phyloP scores from a whole-genome alignment of 2,888 invertebrate genomes.

The Electrophaes corylata region DNA sequence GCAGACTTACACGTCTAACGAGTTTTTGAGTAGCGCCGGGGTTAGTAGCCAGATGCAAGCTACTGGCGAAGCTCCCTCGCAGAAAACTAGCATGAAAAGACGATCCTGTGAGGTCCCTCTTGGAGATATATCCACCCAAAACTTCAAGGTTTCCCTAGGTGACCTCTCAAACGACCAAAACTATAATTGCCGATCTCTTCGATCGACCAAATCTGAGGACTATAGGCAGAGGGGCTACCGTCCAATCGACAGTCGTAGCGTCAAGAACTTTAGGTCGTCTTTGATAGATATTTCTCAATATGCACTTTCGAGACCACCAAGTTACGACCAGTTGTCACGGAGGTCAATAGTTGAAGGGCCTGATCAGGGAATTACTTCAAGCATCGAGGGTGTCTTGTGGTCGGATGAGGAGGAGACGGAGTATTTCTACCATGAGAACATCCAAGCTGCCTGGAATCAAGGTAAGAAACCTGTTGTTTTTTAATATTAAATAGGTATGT shows the following conservation, averaged over 20 bases:
- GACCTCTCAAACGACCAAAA: conserved; percentile 69
- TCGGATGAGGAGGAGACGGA: conserved; percentile 82
- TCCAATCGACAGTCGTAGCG: conserved; percentile 75
- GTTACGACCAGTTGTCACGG: conserved; percentile 76
- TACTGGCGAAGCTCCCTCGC: conserved; percentile 75
- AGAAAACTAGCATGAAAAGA: conserved; percentile 78
- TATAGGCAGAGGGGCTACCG: conserved; percentile 64
- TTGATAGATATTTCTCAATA: conserved; percentile 68
- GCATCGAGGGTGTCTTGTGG: conserved; percentile 81
- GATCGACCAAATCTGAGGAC: conserved; percentile 72
- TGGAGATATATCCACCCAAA: conserved; percentile 75
- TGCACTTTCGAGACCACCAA: conserved; percentile 71
- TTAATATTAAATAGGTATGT: neutral
- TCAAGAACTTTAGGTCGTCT: conserved; percentile 76
- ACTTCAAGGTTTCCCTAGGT: conserved; percentile 77
- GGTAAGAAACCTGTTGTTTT: conserved; percentile 54
- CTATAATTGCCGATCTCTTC: conserved; percentile 70
- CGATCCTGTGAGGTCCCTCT: conserved; percentile 78
- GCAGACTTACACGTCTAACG: conserved; percentile 78
- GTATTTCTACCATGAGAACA: conserved; percentile 80
- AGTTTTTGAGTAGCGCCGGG: conserved; percentile 77
- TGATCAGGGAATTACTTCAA: conserved; percentile 75
- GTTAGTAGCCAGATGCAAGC: conserved; percentile 80
- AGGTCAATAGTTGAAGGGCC: conserved; percentile 73
- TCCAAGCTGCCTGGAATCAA: conserved; percentile 79